These are phyloP conservation scores for Ceratina calcarata DNA, from an alignment of 1,140 invertebrate species.

Conservation along the genomic window DNA sequence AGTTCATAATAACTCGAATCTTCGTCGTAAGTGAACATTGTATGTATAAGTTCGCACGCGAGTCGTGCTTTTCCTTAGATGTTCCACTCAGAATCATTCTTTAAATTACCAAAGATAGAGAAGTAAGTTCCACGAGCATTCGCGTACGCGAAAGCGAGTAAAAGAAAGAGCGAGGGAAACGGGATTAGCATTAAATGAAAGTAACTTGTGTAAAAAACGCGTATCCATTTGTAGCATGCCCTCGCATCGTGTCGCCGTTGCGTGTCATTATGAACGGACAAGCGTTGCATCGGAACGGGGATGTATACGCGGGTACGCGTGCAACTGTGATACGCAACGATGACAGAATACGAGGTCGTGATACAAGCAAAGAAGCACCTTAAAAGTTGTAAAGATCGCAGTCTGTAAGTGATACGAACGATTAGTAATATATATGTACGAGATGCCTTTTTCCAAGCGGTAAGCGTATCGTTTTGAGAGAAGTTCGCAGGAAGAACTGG, in stretches of 20 bases:
- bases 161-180: background rate
- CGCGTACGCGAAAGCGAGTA: background rate
- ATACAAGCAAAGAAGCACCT: background rate
- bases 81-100: background rate
- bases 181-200: background rate
- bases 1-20: background rate
- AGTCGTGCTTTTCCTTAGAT: conserved; percentile 1
- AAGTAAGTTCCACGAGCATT: background rate
- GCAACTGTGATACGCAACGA: no score
- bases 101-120: conserved; percentile 21
- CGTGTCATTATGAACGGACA: no score
- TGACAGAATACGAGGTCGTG: background rate
- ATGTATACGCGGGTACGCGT: no score
- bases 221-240: no score
- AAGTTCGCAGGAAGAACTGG: background rate
- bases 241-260: no score
- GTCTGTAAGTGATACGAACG: background rate
- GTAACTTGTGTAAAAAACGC: background rate
- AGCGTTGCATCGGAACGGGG: no score
- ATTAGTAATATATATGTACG: background rate
- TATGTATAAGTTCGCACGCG: background rate
- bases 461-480: background rate
- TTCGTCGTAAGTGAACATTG: no score
- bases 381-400: conserved; percentile 25
- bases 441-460: background rate